phyloP scores from a whole-genome alignment of 2,797 vertebrate genomes.

The Lagodon rhomboides region DNA sequence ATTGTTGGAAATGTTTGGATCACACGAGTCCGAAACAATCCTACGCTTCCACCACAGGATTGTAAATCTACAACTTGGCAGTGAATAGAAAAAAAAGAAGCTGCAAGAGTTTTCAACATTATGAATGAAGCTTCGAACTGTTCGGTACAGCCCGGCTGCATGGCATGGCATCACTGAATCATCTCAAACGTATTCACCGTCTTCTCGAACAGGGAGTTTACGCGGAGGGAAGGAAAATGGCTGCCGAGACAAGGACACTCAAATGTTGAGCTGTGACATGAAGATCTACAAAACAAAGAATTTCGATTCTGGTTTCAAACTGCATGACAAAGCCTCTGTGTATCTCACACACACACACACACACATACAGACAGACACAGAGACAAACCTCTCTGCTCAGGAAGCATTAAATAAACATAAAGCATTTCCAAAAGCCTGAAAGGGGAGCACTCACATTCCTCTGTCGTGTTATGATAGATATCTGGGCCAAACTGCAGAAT shows the following conservation, averaged over 20 bases:
- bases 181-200: background rate
- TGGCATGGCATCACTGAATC: background rate
- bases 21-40: too few relatives aligned
- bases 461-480: slow-evolving; percentile 69
- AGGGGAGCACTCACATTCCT: slow-evolving; percentile 70
- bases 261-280: slow-evolving; percentile 8
- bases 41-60: too few relatives aligned
- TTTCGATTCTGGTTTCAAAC: slow-evolving; percentile 21
- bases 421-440: slow-evolving; percentile 59
- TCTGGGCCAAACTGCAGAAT: slow-evolving; percentile 65
- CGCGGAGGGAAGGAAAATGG: slow-evolving; percentile 24
- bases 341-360: slow-evolving; percentile 11
- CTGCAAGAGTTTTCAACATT: too few relatives aligned
- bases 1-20: too few relatives aligned
- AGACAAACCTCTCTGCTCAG: slow-evolving; percentile 65
- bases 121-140: too few relatives aligned
- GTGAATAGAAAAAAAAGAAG: too few relatives aligned
- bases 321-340: slow-evolving; percentile 27
- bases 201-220: slow-evolving; percentile 13
- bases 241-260: slow-evolving; percentile 8
- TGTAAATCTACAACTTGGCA: too few relatives aligned
- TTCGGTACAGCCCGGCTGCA: too few relatives aligned
- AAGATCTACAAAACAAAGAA: slow-evolving; percentile 12
- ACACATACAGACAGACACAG: slow-evolving; percentile 9
- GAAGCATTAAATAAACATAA: slow-evolving; percentile 80